phyloP scores from a whole-genome alignment of 2,113 vertebrate species.

The Bujurquina vittata region DNA sequence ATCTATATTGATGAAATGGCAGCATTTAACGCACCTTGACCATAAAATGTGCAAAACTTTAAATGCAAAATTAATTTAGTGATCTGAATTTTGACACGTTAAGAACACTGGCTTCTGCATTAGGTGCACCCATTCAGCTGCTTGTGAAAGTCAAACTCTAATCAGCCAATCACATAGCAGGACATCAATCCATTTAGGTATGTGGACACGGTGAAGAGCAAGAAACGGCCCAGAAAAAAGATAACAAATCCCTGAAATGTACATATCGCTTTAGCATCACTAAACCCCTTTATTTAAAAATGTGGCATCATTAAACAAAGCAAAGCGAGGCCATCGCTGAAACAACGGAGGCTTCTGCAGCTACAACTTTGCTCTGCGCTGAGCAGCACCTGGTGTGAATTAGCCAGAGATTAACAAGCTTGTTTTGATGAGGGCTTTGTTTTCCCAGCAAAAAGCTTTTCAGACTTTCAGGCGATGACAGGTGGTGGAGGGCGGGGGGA shows the following conservation, averaged over 20 bases:
- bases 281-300: not conserved
- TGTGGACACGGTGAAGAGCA: too few species aligned
- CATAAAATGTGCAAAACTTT: not conserved
- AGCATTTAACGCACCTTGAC: too few species aligned
- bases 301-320: not conserved
- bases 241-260: not conserved
- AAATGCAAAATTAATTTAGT: not conserved
- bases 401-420: conserved; percentile 10
- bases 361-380: not conserved
- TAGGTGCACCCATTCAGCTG: not conserved
- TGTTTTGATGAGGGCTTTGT: not conserved
- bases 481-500: conserved; percentile 2
- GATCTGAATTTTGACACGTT: not conserved
- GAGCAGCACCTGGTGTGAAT: conserved; percentile 10
- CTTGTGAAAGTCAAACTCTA: not conserved
- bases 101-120: rapidly evolving
- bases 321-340: not conserved
- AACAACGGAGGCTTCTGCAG: not conserved
- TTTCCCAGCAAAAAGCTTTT: conserved; percentile 29
- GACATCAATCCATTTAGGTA: not conserved
- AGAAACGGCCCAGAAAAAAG: not conserved
- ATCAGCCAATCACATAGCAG: rapidly evolving
- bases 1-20: not conserved
- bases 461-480: not conserved
- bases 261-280: not conserved